Conservation (phyloP, 2,113 vertebrate species). For the Melanerpes aurifrons region DNA sequence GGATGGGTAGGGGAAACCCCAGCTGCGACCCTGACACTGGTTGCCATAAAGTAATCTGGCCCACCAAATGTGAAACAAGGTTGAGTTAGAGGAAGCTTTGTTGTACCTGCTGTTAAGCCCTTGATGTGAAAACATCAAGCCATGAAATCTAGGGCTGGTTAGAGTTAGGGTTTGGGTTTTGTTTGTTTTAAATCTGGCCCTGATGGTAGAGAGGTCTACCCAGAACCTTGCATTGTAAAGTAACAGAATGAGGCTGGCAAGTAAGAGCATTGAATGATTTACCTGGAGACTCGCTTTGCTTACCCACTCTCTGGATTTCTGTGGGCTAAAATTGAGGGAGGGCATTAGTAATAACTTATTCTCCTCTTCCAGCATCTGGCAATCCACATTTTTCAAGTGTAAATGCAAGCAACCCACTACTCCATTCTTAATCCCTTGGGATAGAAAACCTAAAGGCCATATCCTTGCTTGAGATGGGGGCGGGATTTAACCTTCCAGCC, state of each 20-base stretch:
- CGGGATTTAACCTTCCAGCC: conserved; percentile 11
- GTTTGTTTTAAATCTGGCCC: background rate
- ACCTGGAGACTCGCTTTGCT: background rate
- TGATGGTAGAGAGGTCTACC: background rate
- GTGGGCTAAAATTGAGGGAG: background rate
- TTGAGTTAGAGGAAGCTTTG: background rate
- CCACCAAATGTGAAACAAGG: no score
- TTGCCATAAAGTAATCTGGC: background rate
- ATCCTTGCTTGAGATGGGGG: background rate
- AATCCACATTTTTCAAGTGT: background rate
- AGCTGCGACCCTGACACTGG: background rate
- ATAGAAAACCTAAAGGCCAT: conserved; percentile 23
- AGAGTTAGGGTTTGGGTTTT: no score
- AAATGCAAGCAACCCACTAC: conserved; percentile 25
- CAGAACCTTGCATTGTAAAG: background rate
- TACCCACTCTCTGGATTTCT: background rate
- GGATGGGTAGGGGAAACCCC: background rate
- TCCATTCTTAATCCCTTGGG: background rate
- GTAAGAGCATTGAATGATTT: background rate
- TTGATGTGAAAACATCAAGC: background rate
- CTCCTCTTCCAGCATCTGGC: background rate
- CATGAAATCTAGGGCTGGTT: background rate
- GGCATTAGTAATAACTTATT: background rate
- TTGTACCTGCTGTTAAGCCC: background rate
- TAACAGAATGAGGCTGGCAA: background rate